phyloP scores from a whole-genome alignment of 2,113 vertebrate species.

The Gallinago paraguaiae region DNA sequence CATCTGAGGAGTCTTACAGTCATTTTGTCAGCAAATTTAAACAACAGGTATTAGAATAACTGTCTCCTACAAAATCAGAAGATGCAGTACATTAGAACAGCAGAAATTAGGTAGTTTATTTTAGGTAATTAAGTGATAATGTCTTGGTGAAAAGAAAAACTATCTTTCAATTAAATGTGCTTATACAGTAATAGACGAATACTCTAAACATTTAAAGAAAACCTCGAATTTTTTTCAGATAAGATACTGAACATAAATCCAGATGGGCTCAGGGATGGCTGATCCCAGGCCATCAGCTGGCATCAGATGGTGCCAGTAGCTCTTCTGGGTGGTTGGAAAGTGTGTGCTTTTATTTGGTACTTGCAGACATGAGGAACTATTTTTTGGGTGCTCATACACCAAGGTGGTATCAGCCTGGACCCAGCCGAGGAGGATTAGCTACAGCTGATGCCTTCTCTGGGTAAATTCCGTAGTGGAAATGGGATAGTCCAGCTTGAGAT shows the following conservation, averaged over 20 bases:
- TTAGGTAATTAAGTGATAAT: background rate
- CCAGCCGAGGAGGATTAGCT: accelerated
- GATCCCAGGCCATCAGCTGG: too few relatives aligned
- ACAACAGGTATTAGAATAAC: background rate
- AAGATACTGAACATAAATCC: accelerated
- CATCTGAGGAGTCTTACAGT: background rate
- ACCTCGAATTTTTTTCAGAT: background rate
- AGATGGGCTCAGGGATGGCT: too few relatives aligned
- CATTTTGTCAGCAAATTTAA: background rate
- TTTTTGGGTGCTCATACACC: background rate
- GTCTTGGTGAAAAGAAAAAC: background rate
- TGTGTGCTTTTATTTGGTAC: background rate
- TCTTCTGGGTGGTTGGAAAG: background rate
- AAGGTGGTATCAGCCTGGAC: accelerated
- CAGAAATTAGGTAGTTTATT: background rate
- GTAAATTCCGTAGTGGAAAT: background rate
- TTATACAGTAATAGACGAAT: background rate
- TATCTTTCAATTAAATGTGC: background rate
- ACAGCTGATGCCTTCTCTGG: background rate
- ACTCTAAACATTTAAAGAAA: background rate
- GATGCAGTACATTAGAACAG: background rate
- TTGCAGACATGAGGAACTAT: accelerated
- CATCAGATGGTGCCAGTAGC: background rate
- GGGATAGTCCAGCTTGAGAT: background rate
- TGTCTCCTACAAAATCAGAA: background rate